Conservation (phyloP, 2,888 invertebrate genomes). For the Melinaea menophilus region DNA sequence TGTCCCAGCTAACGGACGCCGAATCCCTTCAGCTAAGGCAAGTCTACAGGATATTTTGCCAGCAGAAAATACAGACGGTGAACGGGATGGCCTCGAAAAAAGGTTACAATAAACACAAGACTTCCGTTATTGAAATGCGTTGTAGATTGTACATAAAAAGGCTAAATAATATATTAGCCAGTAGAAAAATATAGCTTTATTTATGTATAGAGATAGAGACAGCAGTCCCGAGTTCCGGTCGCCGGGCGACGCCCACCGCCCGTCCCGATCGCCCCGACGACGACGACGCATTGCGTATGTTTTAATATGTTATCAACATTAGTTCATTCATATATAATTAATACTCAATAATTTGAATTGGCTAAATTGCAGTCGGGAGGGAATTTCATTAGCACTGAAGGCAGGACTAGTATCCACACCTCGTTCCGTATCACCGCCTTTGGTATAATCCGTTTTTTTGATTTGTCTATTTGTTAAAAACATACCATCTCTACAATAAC, state of each 20-base stretch:
- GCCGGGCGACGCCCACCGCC: conserved; percentile 32
- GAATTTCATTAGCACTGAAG: conserved; percentile 61
- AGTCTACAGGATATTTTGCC: conserved; percentile 54
- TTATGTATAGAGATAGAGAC: conserved; percentile 31
- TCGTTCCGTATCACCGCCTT: conserved; percentile 52
- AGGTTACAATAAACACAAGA: conserved; percentile 35
- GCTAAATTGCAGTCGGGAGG: conserved; percentile 51
- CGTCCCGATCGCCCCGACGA: conserved; percentile 50
- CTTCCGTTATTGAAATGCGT: too few relatives aligned
- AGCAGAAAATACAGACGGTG: conserved; percentile 34
- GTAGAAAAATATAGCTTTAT: not conserved
- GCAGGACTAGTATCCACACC: conserved; percentile 63
- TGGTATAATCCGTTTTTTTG: conserved; percentile 39
- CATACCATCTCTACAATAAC: conserved; percentile 1
- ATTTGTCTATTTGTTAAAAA: conserved; percentile 1
- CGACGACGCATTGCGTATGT: conserved; percentile 51
- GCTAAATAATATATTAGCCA: not conserved
- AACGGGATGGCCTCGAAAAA: conserved; percentile 38
- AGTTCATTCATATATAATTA: too few relatives aligned
- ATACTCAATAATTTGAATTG: not conserved
- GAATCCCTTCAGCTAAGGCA: conserved; percentile 47
- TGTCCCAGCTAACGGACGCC: conserved; percentile 41
- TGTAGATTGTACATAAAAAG: too few relatives aligned
- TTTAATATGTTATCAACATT: not conserved
- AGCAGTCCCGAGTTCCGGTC: conserved; percentile 50